phyloP scores from a whole-genome alignment of 2,113 vertebrate genomes.

The Myotis lucifugus region DNA sequence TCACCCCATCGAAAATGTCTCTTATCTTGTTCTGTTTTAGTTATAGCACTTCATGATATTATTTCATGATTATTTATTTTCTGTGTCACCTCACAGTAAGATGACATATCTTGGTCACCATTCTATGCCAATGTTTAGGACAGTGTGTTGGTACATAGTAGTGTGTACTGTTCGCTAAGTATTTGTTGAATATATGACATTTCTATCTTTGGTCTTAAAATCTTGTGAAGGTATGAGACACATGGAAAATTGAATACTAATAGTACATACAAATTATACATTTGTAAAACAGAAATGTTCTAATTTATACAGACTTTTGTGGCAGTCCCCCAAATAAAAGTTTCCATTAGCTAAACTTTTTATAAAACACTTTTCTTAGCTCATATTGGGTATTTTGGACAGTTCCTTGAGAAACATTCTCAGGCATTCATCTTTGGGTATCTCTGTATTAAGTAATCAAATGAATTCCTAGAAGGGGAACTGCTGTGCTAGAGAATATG shows the following conservation, averaged over 20 bases:
- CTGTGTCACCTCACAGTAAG: neutral
- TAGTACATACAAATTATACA: neutral
- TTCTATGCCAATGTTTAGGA: neutral
- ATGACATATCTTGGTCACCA: neutral
- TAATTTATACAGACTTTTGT: neutral
- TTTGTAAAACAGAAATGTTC: neutral
- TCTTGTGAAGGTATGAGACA: neutral
- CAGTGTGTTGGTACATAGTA: neutral
- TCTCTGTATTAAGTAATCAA: neutral
- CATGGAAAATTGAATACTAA: neutral
- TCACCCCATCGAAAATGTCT: neutral
- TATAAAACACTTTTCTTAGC: neutral
- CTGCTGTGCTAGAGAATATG: neutral
- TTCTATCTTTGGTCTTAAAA: slow-evolving; percentile 28
- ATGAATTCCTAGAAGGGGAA: neutral
- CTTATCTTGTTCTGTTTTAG: neutral
- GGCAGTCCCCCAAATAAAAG: neutral
- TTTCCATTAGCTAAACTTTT: neutral
- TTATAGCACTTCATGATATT: neutral
- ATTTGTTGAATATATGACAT: neutral
- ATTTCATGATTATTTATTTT: neutral
- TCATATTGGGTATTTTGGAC: neutral
- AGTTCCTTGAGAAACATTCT: neutral
- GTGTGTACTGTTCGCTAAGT: neutral
- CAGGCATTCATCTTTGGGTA: neutral